Conservation (phyloP, 2,888 invertebrate genomes). For the Eupeodes latifasciatus region DNA sequence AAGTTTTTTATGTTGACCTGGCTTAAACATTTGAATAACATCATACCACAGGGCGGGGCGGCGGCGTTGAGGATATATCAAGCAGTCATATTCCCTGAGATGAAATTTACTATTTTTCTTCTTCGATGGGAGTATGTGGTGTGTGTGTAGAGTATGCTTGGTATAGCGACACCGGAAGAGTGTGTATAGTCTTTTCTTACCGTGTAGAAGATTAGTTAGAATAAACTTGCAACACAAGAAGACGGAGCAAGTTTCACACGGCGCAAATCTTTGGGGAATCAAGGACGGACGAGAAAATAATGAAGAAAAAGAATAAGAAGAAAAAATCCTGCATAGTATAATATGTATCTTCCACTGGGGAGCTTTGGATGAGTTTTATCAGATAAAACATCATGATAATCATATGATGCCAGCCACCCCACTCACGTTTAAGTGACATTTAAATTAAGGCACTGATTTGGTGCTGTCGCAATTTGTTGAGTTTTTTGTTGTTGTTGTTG, state of each 20-base stretch:
- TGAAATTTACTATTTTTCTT: conserved; percentile 55
- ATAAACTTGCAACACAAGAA: conserved; percentile 57
- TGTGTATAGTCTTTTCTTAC: conserved; percentile 25
- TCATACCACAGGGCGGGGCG: neutral
- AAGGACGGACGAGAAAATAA: conserved; percentile 37
- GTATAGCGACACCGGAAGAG: neutral
- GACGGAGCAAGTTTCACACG: conserved; percentile 52
- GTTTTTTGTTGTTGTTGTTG: conserved; percentile 40
- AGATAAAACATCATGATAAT: conserved; percentile 32
- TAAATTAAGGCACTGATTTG: conserved; percentile 67
- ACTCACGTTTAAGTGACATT: conserved; percentile 37
- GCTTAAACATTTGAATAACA: conserved; percentile 20
- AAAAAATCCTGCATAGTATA: neutral
- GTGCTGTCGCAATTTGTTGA: conserved; percentile 52
- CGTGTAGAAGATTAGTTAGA: conserved; percentile 58
- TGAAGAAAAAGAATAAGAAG: neutral
- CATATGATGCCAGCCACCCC: conserved; percentile 13
- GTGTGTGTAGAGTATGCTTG: too few relatives aligned
- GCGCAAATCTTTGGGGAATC: conserved; percentile 41
- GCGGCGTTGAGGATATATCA: neutral
- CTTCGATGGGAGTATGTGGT: neutral
- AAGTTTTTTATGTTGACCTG: conserved; percentile 34
- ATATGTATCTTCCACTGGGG: conserved; percentile 36
- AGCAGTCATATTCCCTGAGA: conserved; percentile 27
- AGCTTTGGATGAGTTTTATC: conserved; percentile 41